Conservation (phyloP, 2,888 invertebrate species). For the Amitus sp. region DNA sequence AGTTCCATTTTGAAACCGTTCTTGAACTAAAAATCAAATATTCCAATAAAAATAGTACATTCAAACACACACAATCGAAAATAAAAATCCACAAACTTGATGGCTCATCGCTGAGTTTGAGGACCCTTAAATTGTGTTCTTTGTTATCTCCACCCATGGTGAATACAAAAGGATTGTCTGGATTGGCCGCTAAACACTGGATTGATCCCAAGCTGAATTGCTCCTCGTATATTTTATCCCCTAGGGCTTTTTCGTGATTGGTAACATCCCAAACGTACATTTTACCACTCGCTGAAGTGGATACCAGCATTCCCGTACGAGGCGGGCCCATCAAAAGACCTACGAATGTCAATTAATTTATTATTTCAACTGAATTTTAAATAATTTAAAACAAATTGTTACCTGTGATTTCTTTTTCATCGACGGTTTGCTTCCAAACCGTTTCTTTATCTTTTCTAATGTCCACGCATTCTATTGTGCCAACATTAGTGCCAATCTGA, state of each 20-base stretch:
- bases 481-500: conserved; percentile 69
- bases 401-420: conserved; percentile 88
- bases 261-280: conserved; percentile 86
- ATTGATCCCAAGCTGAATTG: conserved; percentile 74
- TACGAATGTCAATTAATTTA: conserved; percentile 47
- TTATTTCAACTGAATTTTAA: conserved; percentile 4
- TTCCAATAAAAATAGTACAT: neutral
- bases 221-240: conserved; percentile 51
- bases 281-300: conserved; percentile 82
- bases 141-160: conserved; percentile 88
- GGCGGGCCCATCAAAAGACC: conserved; percentile 78
- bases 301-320: conserved; percentile 80
- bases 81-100: neutral
- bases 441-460: conserved; percentile 69
- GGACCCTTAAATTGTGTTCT: conserved; percentile 76
- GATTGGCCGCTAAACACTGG: conserved; percentile 79
- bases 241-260: conserved; percentile 47
- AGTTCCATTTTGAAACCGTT: conserved; percentile 29
- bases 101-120: conserved; percentile 67
- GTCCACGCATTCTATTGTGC: conserved; percentile 69
- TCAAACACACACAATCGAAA: neutral
- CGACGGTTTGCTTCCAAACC: conserved; percentile 78
- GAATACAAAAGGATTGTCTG: conserved; percentile 84
- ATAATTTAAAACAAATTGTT: conserved; percentile 5
- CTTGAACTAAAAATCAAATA: neutral